Evolutionary conservation across 2,888 invertebrate genomes (phyloP), one percentile per base, ranked within the genome.

Genomic region (Urechis unicinctus): DNA sequence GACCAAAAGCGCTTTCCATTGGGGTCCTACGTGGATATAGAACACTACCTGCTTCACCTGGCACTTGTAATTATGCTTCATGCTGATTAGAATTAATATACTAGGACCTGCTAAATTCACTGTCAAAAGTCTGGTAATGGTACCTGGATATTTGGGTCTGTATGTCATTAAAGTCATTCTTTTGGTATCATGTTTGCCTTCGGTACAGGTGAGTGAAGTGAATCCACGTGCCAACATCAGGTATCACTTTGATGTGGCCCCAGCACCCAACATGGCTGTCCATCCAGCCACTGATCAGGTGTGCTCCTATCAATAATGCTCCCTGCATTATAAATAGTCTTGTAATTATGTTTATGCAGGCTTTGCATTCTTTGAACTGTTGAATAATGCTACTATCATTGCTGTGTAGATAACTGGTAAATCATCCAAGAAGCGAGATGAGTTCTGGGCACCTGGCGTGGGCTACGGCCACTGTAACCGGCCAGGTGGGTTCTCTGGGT

Each of bases 1-100:
- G 68, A 73, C 55, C 52, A 61, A 9, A 59, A 65, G 25, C 57
- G 62, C n/a, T 73, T 68, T 58, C 70, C 72, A 9, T 55, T 61
- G 45, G 73, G 73, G 21, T 66, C 73, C 0, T 76, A 75, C 58
- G 61, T 72, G 2, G 67, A 70, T 28, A 74, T 77, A 53, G 77
- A 77, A 57, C 74, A 75, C 57, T 68, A 71, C 60, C 65, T 77
- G 13, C 67, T 77, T 2, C 63, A 70, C 22, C 63, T 77, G 17
- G 73, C 75, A 2, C 63, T 72, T 65, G 76, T 73, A 59, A 60
- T 68, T 58, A 62, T 52, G 50, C 49, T 50, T 24, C 22, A 24
- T 41, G 13, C 9, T 4, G 46, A 17, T 47, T 5, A 5, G n/a
- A n/a, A n/a, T n/a, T n/a, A n/a, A n/a, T n/a, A n/a, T n/a, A n/a